phyloP scores from a whole-genome alignment of 2,888 invertebrate genomes.

The Erebia ligea region DNA sequence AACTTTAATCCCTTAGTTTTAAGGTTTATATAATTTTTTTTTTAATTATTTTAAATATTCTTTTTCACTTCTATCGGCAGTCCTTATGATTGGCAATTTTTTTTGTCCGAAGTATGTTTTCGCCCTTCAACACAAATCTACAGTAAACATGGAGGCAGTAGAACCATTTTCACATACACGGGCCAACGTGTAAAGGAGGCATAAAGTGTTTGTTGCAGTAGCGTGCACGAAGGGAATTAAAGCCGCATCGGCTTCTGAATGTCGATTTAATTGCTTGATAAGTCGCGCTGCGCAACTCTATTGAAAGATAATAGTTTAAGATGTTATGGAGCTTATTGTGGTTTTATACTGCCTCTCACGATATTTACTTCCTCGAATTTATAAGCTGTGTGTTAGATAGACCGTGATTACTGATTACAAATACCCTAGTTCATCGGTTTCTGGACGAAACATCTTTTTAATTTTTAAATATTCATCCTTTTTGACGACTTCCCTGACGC shows the following conservation, averaged over 20 bases:
- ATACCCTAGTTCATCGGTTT: neutral
- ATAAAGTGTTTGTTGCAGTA: constrained; percentile 67
- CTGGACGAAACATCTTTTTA: neutral
- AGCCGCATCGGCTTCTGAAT: constrained; percentile 79
- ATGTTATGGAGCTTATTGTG: constrained; percentile 73
- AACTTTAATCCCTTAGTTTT: too few species aligned
- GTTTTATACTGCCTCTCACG: constrained; percentile 47
- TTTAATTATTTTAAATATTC: too few species aligned
- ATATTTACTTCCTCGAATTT: constrained; percentile 28
- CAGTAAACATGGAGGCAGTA: too few species aligned
- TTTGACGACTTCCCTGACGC: too few species aligned
- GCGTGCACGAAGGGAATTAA: constrained; percentile 68
- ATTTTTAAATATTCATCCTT: too few species aligned
- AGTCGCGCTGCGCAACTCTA: constrained; percentile 73
- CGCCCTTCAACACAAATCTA: too few species aligned
- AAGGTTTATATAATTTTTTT: too few species aligned
- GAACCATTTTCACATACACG: too few species aligned
- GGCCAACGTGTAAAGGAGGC: neutral
- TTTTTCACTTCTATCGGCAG: too few species aligned
- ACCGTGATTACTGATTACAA: neutral
- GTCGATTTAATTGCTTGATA: constrained; percentile 83
- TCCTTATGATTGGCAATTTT: too few species aligned
- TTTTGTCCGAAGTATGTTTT: too few species aligned
- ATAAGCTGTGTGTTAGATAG: constrained; percentile 13
- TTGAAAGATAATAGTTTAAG: constrained; percentile 78